Evolutionary conservation across 2,888 invertebrate genomes (phyloP), one percentile per base, ranked within the genome.

Genomic region (Drosophila suboccidentalis): DNA sequence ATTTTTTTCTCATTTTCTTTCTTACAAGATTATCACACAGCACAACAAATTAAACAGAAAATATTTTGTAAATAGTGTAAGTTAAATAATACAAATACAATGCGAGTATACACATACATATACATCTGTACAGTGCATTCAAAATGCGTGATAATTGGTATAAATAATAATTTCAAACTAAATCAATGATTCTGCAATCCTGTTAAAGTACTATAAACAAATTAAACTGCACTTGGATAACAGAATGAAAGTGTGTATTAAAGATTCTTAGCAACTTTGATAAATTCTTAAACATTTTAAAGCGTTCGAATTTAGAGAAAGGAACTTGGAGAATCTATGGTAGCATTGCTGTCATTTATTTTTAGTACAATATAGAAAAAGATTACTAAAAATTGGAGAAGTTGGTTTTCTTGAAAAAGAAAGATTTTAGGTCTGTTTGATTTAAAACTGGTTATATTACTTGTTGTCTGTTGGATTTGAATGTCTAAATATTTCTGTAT

Each of bases 71-170:
- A 47, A 41, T 22, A 1, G 39, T 57, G 17, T 60, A 10, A 51
- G 22, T 26, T 8, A 73, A 59, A 47, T 43, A 38, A 78, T 39
- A 68, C 47, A 60, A 53, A 59, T 53, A 63, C 50, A 36, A 71
- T 58, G 26, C 60, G 60, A 71, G 55, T 22, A 64, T 41, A 60
- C 50, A 63, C 19, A 57, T 62, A 76, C 57, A 62, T 59, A 63
- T 58, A 71, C 51, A 59, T 74, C 62, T 76, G 79, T 65, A 74
- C 79, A 74, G 68, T 68, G 74, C 41, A 34, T 9, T 44, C 19
- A 19, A 26, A 50, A 61, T 49, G 19, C n/a, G 29, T 53, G 39
- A 32, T 39, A 53, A 17, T 39, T 17, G 22, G 11, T 64, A 44
- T 22, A 36, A 53, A 59, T 44, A 51, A 39, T 36, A 47, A 55